Base-by-base conservation (phyloP, 2,888 invertebrate species). In the Prosopocoilus inquinatus region DNA sequence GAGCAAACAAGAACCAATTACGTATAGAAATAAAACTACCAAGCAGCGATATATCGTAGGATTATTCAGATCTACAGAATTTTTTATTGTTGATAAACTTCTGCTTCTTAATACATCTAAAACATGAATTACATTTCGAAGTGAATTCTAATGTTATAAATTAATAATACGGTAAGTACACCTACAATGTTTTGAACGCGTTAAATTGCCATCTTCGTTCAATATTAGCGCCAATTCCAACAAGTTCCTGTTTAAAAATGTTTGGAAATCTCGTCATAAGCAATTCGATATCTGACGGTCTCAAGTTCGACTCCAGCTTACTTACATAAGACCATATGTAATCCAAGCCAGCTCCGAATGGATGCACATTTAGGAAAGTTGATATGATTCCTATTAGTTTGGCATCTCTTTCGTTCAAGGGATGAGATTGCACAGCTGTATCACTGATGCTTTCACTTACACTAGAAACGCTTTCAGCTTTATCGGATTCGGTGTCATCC, bases 321-420 rank as follows among this genome's bases (percentile, higher is more conserved):
- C 91, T 90, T 15, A 96, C 84, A 77, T 95, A 96, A 7, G 91
- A 92, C 82, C 91, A 91, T 61, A 96, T 88, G 76, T 93, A 92
- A 74, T 93, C 94, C 2, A 93, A 82, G 56, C 90, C 91, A 1
- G 95, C 94, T 45, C 96, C 96, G 70, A 90, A 90, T 0, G 96
- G 96, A 78, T 96, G 96, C 36, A 96, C 91, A 78, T 93, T 87
- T 50, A 96, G 82, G 78, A 94, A 96, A 5, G 94, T 90, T 3
- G 95, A 90, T 68, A 94, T 88, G 54, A 96, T 81, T 56, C 91
- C 91, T 64, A 93, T 87, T n/a, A 92, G 80, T 73, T 86, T 87
- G 0, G 91, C 92, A 72, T 88, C 87, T 54, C 78, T 79, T 64
- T 84, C 83, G 16, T 77, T 77, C 53, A 81, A 71, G 16, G 58